phyloP scores from a whole-genome alignment of 53 echinoderm and acorn worm genomes.

The Antedon mediterranea region DNA sequence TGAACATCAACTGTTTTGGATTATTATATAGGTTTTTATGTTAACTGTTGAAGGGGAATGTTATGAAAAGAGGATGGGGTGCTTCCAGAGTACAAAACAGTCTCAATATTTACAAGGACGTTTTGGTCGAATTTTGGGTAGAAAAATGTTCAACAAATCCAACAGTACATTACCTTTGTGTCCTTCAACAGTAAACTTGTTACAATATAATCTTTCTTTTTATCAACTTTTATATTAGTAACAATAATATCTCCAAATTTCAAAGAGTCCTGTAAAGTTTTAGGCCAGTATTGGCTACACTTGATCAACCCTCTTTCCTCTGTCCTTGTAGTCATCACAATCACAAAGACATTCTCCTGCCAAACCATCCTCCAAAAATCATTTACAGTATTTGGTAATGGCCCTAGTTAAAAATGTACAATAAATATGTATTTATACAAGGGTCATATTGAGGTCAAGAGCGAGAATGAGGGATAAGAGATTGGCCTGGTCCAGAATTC shows the following conservation, averaged over 20 bases:
- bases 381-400: slow-evolving; percentile 86
- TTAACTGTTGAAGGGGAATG: too few relatives aligned
- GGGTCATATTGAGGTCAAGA: too few relatives aligned
- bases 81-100: too few relatives aligned
- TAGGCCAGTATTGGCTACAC: slow-evolving; percentile 99
- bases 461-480: too few relatives aligned
- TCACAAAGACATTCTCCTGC: slow-evolving; percentile 61
- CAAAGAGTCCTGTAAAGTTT: slow-evolving; percentile 33
- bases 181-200: slow-evolving; percentile 52
- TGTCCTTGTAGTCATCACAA: slow-evolving; percentile 95
- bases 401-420: slow-evolving; percentile 23
- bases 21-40: too few relatives aligned
- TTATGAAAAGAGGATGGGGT: too few relatives aligned
- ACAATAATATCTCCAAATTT: slow-evolving; percentile 66
- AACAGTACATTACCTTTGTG: slow-evolving; percentile 24
- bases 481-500: too few relatives aligned
- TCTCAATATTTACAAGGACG: too few relatives aligned
- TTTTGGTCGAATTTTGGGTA: too few relatives aligned
- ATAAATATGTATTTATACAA: too few relatives aligned
- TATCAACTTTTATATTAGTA: slow-evolving; percentile 43
- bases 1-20: too few relatives aligned
- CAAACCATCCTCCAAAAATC: slow-evolving; percentile 97
- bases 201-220: slow-evolving; percentile 66
- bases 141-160: neutral
- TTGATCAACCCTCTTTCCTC: slow-evolving; percentile 80